Percentiles rank a stretch among this genome's conserved stretches.
phyloP scores from a whole-genome alignment of 1,140 invertebrate genomes.

The Aricia agestis region DNA sequence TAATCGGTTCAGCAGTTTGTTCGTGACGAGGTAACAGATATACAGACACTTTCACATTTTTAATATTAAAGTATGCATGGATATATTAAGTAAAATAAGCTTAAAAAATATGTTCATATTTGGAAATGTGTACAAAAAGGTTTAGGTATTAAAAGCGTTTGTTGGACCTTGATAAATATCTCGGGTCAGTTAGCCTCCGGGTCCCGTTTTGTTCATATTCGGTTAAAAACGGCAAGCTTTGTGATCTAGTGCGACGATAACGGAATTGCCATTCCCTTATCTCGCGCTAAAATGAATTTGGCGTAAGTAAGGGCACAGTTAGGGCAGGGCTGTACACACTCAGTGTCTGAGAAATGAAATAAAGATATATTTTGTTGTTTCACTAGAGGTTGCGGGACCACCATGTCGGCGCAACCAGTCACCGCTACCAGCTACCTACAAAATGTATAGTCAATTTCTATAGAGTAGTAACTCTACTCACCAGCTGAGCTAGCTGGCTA shows the following conservation, averaged over 20 bases:
- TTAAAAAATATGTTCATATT: not conserved
- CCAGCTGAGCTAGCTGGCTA: no score
- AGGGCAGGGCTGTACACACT: not conserved
- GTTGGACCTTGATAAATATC: slow-evolving; percentile 33
- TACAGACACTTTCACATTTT: no score
- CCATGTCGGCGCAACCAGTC: no score
- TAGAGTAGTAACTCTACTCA: no score
- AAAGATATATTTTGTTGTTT: no score
- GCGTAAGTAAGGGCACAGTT: slow-evolving; percentile 22
- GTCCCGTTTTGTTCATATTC: slow-evolving; percentile 50
- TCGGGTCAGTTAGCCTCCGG: slow-evolving; percentile 39
- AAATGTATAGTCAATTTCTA: no score
- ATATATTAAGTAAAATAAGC: not conserved
- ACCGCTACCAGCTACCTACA: no score
- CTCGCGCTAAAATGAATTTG: slow-evolving; percentile 42
- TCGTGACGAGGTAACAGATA: no score
- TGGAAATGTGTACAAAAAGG: not conserved
- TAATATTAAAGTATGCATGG: no score
- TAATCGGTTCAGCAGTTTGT: no score
- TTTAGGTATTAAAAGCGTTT: slow-evolving; percentile 2
- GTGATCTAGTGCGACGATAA: slow-evolving; percentile 47
- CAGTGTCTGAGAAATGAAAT: not conserved
- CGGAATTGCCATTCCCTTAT: slow-evolving; percentile 48
- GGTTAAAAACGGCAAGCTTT: slow-evolving; percentile 48
- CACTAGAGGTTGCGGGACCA: no score